Evolutionary conservation across 2,113 vertebrate species (phyloP).

Genomic region (Perognathus longimembris): DNA sequence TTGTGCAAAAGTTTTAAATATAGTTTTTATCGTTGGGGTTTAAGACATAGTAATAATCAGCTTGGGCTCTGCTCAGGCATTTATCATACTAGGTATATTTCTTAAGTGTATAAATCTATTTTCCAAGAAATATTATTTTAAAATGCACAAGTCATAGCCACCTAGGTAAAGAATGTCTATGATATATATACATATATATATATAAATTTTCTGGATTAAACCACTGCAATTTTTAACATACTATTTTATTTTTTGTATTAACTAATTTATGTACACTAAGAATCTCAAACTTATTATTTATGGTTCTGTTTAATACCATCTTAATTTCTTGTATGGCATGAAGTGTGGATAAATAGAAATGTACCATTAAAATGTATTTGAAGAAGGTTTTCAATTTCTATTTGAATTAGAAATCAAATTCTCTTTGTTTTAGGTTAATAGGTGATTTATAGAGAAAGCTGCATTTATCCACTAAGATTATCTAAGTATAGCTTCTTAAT

Average conservation of each 20-base stretch:
- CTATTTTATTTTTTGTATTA: not conserved
- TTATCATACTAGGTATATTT: not conserved
- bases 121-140: not conserved
- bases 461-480: constrained; percentile 73
- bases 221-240: not conserved
- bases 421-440: constrained; percentile 78
- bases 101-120: not conserved
- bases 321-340: not conserved
- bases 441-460: constrained; percentile 73
- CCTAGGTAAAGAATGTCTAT: not conserved
- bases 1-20: not conserved
- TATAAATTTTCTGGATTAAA: constrained; percentile 35
- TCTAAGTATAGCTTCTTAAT: constrained; percentile 76
- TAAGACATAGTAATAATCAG: not conserved
- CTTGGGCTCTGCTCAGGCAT: not conserved
- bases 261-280: constrained; percentile 11
- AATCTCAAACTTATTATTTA: not conserved
- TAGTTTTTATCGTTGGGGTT: not conserved
- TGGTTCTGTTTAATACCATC: not conserved
- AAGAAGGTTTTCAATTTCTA: constrained; percentile 58
- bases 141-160: not conserved
- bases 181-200: not conserved
- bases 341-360: constrained; percentile 14
- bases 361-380: not conserved
- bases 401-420: constrained; percentile 67